Conservation (phyloP, 64 coral and sea anemone species). For the Pachyseris speciosa region DNA sequence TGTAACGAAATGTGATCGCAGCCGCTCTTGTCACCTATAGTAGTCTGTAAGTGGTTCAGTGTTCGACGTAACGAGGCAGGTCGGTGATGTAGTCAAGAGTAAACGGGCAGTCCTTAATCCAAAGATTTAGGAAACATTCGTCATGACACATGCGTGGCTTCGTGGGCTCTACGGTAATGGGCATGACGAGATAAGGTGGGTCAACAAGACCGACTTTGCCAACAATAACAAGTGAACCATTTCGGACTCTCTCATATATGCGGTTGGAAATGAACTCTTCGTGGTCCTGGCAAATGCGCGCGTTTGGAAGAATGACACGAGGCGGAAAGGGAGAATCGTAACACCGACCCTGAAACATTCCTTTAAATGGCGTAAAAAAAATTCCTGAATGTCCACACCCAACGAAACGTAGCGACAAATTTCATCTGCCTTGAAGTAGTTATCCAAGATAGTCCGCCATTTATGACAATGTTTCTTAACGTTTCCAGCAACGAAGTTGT, state of each 20-base stretch:
- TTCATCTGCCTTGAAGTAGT: not conserved
- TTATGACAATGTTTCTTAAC: not conserved
- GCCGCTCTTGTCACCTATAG: conserved; percentile 44
- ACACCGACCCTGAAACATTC: not conserved
- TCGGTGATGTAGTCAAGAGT: conserved; percentile 43
- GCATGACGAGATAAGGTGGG: conserved; percentile 27
- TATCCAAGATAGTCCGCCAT: not conserved
- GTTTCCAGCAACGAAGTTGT: not conserved
- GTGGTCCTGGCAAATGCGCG: not conserved
- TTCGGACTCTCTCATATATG: not conserved
- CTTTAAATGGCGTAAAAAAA: conserved; percentile 18
- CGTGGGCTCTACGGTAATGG: not conserved
- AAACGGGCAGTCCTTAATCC: conserved; percentile 45
- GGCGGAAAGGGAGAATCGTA: conserved; percentile 3
- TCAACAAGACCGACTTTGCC: not conserved
- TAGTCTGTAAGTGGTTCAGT: not conserved
- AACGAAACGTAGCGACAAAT: not conserved
- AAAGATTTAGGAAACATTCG: conserved; percentile 30
- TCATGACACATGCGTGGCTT: conserved; percentile 23
- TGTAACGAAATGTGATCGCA: conserved; percentile 16
- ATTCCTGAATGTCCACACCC: not conserved
- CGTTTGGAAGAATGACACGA: not conserved
- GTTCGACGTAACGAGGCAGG: not conserved
- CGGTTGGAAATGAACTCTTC: conserved; percentile 3
- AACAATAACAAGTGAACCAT: conserved; percentile 9